A percentile compares a stretch with the other conserved stretches of the same genome.
phyloP scores from a whole-genome alignment of 2,797 vertebrate species.

The Tiaroga cobitis region DNA sequence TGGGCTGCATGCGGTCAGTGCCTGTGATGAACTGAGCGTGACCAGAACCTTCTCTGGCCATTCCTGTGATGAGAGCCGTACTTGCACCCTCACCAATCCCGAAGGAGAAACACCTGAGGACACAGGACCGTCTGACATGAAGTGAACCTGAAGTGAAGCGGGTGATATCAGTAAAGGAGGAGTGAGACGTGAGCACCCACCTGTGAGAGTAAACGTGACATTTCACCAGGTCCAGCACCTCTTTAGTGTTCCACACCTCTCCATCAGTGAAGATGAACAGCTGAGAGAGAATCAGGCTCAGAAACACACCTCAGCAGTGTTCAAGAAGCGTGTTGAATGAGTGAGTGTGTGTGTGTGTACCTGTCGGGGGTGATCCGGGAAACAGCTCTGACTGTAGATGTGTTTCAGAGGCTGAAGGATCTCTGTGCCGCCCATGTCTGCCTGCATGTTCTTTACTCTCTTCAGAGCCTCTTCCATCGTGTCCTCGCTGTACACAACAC shows the following conservation, averaged over 20 bases:
- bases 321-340: background rate
- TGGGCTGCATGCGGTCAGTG: slow-evolving; percentile 80
- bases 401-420: slow-evolving; percentile 70
- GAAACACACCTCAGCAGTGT: background rate
- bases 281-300: background rate
- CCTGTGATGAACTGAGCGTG: slow-evolving; percentile 82
- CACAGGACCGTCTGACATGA: background rate
- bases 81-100: slow-evolving; percentile 86
- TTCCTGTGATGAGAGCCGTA: slow-evolving; percentile 81
- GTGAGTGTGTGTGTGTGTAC: slow-evolving; percentile 57
- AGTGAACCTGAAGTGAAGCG: background rate
- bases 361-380: slow-evolving; percentile 70
- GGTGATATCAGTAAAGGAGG: background rate
- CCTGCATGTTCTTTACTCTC: slow-evolving; percentile 65
- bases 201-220: slow-evolving; percentile 45
- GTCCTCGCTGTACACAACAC: slow-evolving; percentile 75
- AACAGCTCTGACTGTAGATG: slow-evolving; percentile 68
- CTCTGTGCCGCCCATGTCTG: slow-evolving; percentile 76
- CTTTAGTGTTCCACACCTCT: slow-evolving; percentile 61
- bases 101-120: slow-evolving; percentile 69
- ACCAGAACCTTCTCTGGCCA: slow-evolving; percentile 79
- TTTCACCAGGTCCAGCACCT: slow-evolving; percentile 56
- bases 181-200: background rate
- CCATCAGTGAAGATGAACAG: slow-evolving; percentile 63
- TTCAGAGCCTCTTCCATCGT: slow-evolving; percentile 72